A percentile compares a stretch with the other conserved stretches of the same genome.
Conservation (phyloP, 2,888 invertebrate species). For the Sussaba pulchella region DNA sequence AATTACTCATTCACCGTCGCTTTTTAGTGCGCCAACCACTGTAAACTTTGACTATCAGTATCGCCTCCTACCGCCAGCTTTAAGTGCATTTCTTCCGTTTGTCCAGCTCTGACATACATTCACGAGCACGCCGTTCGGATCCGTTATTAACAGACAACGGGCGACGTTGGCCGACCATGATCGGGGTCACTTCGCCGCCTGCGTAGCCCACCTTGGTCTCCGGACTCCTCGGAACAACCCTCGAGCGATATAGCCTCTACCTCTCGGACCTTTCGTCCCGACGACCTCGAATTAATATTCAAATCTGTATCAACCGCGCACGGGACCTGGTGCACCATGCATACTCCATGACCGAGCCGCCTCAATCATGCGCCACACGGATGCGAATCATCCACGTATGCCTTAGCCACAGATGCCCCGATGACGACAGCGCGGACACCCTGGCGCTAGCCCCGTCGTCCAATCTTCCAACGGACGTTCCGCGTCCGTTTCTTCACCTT, state of each 20-base stretch:
- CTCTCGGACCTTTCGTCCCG: constrained; percentile 63
- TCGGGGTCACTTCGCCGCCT: constrained; percentile 59
- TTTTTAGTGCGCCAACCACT: too few relatives aligned
- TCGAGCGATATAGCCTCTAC: constrained; percentile 64
- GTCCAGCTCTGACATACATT: too few relatives aligned
- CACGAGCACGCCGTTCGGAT: constrained; percentile 57
- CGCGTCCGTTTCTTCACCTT: constrained; percentile 56
- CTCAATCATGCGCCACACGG: constrained; percentile 5
- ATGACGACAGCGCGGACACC: constrained; percentile 30
- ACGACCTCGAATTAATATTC: constrained; percentile 81
- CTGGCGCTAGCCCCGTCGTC: constrained; percentile 39
- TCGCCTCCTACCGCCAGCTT: too few relatives aligned
- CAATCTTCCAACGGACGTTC: constrained; percentile 64
- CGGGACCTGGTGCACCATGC: constrained; percentile 36
- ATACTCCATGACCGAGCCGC: constrained; percentile 4
- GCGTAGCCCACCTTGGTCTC: constrained; percentile 66
- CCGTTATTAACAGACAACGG: constrained; percentile 72
- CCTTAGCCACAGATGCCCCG: background rate
- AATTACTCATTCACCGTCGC: too few relatives aligned
- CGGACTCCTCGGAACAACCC: constrained; percentile 65
- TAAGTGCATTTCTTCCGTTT: too few relatives aligned
- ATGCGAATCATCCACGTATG: constrained; percentile 10
- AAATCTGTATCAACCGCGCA: constrained; percentile 78
- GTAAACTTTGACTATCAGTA: too few relatives aligned
- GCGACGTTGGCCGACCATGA: constrained; percentile 47